Evolutionary conservation across 2,113 vertebrate genomes (phyloP).

Genomic region (Leucopternis melanops): DNA sequence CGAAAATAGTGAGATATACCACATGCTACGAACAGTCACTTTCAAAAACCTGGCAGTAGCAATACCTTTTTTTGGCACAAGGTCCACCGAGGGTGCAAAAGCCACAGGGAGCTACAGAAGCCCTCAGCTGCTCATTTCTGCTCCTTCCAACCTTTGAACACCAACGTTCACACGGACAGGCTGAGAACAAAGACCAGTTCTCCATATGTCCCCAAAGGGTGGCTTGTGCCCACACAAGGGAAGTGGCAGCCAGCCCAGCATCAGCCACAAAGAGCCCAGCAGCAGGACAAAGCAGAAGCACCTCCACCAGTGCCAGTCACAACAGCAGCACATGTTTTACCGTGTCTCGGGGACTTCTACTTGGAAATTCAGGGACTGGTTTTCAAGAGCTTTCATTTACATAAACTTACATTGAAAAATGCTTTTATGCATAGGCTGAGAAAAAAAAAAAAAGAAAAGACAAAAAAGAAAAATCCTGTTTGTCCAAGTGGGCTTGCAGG

Average conservation of each 20-base stretch:
- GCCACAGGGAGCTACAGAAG: background rate
- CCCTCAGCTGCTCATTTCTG: background rate
- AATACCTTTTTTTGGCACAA: background rate
- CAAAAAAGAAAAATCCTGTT: background rate
- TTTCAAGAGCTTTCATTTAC: background rate
- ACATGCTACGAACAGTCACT: fast-evolving
- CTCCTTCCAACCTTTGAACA: background rate
- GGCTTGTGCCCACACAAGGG: background rate
- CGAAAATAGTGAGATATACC: background rate
- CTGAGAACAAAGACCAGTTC: background rate
- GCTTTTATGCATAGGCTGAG: background rate
- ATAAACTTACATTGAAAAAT: background rate
- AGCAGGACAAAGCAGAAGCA: background rate
- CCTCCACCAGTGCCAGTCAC: background rate
- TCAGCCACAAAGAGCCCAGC: background rate
- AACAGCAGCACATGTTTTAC: background rate
- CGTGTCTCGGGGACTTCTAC: fast-evolving
- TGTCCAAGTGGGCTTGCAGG: background rate
- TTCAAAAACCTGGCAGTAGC: background rate
- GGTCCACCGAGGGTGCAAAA: background rate
- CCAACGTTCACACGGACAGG: fast-evolving
- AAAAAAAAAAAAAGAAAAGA: too few species aligned
- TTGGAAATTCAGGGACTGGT: background rate
- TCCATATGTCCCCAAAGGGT: background rate
- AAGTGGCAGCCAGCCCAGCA: background rate